Evolutionary conservation across 2,113 vertebrate species (phyloP), one percentile per base, ranked within the genome.

Genomic region (Isichthys henryi): DNA sequence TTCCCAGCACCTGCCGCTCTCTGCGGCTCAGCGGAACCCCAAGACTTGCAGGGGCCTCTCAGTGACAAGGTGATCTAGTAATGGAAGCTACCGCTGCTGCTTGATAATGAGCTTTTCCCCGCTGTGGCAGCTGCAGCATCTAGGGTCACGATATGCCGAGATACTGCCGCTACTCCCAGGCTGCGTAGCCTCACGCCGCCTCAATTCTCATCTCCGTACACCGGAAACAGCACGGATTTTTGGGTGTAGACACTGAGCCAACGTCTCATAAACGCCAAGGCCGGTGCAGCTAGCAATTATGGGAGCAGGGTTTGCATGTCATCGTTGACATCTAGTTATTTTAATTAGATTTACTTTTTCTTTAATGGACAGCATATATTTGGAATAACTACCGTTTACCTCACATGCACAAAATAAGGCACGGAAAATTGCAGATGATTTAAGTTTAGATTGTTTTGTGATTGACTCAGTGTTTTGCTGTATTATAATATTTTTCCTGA

Each of bases 31-130:
- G 91, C 82, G 87, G 62, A 88, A 74, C 88, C 70, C 86, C 31
- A 70, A 85, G 31, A 89, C 90, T 87, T 89, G 86, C 80, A 77
- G 6, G 1, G 66, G 10, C 39, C 13, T 82, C 58, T n/a, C 58
- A 23, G 77, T 89, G 66, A 88, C 87, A 90, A 88, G n/a, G 48
- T 49, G 89, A 93, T 90, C 83, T 39, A 46, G 53, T 80, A 87
- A 27, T 82, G 92, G 92, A 91, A 91, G 66, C 89, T 82, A 87
- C 88, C 0, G 0, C 9, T 88, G 88, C 23, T 5, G 45, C 85
- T 86, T 85, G 82, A 86, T 90, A 91, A 91, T 90, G 90, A 89
- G 89, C 82, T 87, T 91, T 45, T 85, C 85, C 91, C 90, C 86
- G 39, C 88, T 19, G 90, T 84, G 45, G 45, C 35, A 84, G 45